These are phyloP conservation scores for Coleophora deauratella DNA, from an alignment of 2,888 invertebrate genomes.

Conservation along the genomic window DNA sequence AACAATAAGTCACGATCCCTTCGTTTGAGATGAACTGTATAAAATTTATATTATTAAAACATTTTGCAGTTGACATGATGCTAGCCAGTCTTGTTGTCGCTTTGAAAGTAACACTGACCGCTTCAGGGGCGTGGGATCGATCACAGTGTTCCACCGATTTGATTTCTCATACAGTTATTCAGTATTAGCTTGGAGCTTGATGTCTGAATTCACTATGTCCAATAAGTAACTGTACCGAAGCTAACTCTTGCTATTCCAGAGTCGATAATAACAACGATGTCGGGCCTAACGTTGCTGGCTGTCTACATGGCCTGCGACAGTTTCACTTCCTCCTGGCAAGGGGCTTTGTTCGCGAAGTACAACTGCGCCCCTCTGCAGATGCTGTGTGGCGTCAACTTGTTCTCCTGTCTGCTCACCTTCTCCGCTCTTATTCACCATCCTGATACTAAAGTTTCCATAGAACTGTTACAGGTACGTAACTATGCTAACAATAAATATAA, in stretches of 20 bases:
- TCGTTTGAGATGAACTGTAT: too few species aligned
- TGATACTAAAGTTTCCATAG: conserved; percentile 62
- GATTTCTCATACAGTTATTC: too few species aligned
- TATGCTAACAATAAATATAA: conserved; percentile 14
- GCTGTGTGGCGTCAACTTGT: conserved; percentile 90
- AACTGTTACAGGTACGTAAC: conserved; percentile 30
- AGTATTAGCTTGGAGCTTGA: too few species aligned
- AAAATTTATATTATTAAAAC: too few species aligned
- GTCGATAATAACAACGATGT: conserved; percentile 82
- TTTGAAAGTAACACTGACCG: too few species aligned
- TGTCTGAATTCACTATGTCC: too few species aligned
- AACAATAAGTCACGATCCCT: too few species aligned
- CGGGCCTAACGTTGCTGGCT: conserved; percentile 88
- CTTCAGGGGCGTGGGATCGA: too few species aligned
- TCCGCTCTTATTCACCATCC: conserved; percentile 90
- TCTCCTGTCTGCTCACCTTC: conserved; percentile 91
- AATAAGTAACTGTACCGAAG: too few species aligned
- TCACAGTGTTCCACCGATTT: too few species aligned
- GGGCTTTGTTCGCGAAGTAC: conserved; percentile 87
- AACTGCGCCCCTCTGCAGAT: conserved; percentile 45
- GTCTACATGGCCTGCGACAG: conserved; percentile 97
- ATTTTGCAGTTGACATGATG: too few species aligned
- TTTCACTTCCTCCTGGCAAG: conserved; percentile 99
- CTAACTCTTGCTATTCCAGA: conserved; percentile 30
- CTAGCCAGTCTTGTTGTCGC: too few species aligned